A percentile compares a stretch with the other conserved stretches of the same genome.
These are phyloP conservation scores for Schlechtendalia chinensis DNA, from an alignment of 1,140 invertebrate species.

Conservation along the genomic window DNA sequence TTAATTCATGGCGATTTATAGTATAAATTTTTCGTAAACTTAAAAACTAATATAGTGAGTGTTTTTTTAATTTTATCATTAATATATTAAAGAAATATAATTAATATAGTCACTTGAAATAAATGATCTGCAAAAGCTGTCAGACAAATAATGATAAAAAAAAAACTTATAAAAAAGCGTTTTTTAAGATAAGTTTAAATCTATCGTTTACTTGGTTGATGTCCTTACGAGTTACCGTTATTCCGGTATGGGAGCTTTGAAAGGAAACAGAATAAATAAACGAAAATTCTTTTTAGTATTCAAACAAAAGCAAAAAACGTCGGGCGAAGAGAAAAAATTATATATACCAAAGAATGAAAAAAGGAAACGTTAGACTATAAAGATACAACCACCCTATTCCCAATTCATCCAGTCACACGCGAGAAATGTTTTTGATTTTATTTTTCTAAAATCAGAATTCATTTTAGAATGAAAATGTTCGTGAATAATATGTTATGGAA, in stretches of 20 bases:
- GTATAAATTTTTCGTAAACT: too few relatives aligned
- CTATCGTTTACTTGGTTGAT: background rate
- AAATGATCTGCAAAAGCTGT: too few relatives aligned
- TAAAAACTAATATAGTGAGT: too few relatives aligned
- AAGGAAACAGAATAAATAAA: conserved; percentile 15
- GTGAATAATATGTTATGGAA: background rate
- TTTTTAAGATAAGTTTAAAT: background rate
- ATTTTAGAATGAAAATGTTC: background rate
- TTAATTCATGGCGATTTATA: too few relatives aligned
- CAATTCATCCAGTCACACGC: conserved; percentile 3
- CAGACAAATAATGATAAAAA: background rate
- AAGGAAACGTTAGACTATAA: conserved; percentile 6
- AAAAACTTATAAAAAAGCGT: background rate
- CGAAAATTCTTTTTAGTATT: background rate
- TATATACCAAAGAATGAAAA: background rate
- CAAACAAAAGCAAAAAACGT: background rate
- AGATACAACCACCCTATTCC: background rate
- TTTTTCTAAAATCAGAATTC: background rate
- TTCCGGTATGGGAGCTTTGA: background rate
- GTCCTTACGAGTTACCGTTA: background rate
- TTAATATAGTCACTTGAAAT: background rate
- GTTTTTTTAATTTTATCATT: too few relatives aligned
- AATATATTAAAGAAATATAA: too few relatives aligned
- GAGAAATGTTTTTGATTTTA: conserved; percentile 5
- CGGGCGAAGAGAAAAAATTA: conserved; percentile 20